A percentile compares a stretch with the other conserved stretches of the same genome.
Conservation (phyloP, 92 coral and sea anemone species). For the Isaurus tuberculatus region DNA sequence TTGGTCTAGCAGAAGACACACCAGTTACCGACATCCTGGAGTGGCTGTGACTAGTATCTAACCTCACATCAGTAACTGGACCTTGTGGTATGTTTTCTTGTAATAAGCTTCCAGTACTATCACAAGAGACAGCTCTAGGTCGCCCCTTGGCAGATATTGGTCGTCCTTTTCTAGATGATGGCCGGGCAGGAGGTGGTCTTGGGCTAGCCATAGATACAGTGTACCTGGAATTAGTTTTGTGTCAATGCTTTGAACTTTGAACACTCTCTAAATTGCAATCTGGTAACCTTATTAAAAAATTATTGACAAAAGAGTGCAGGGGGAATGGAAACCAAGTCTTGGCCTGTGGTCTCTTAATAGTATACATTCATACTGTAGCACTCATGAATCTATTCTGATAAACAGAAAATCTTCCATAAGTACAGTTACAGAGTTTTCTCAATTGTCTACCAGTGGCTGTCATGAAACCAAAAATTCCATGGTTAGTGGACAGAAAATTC, state of each 20-base stretch:
- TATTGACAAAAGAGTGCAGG: no score
- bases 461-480: no score
- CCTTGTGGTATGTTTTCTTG: not conserved
- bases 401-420: no score
- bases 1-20: not conserved
- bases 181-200: slow-evolving; percentile 70
- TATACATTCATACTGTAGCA: no score
- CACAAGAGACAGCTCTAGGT: slow-evolving; percentile 49
- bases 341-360: no score
- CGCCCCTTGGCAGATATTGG: slow-evolving; percentile 84
- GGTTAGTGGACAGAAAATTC: no score
- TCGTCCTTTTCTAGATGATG: slow-evolving; percentile 64
- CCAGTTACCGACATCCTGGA: not conserved
- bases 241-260: slow-evolving; percentile 2
- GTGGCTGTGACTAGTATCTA: not conserved
- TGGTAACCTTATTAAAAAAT: not conserved
- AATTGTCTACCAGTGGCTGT: no score
- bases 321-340: no score
- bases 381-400: no score
- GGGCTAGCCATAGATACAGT: slow-evolving; percentile 43
- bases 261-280: not conserved
- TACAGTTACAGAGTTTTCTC: no score
- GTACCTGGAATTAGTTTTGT: not conserved
- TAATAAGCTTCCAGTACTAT: slow-evolving; percentile 18
- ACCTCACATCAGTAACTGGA: not conserved